Evolutionary conservation across 2,888 invertebrate species (phyloP), one percentile per base, ranked within the genome.

Genomic region (Venusia cambrica): DNA sequence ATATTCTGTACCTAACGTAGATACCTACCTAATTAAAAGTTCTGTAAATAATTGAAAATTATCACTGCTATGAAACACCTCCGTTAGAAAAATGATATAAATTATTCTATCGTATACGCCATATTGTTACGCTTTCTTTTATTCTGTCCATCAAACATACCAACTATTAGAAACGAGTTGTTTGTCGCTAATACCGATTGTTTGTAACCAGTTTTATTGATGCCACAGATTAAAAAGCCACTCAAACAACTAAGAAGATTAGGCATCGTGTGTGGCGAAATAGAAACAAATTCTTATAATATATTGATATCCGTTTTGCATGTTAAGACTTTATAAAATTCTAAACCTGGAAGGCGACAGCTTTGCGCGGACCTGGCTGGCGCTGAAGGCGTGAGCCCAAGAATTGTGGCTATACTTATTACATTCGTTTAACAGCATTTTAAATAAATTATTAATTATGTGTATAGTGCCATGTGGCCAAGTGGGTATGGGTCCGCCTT

Each of bases 251-350:
- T 52, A 54, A 54, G 52, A 45, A 48, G 56, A 51, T 56, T 50
- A 51, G 34, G 30, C 39, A 30, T 40, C 48, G 50, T 53, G 54
- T 54, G 56, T 51, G 54, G 58, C 51, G 51, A 54, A 54, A 54
- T 9, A 27, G 21, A 33, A 31, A 33, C 15, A 14, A 3, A 15
- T 30, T 16, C 32, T 24, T 30, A 16, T n/a, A n/a, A n/a, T n/a
- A n/a, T n/a, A n/a, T n/a, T n/a, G 27, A 32, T 38, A 41, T 39
- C 38, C 13, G 35, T 38, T 45, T 44, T 50, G 38, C 32, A 42
- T 25, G 39, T 33, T 51, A 49, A 48, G 40, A n/a, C n/a, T n/a
- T n/a, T n/a, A n/a, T n/a, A n/a, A n/a, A n/a, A n/a, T n/a, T n/a
- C n/a, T n/a, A n/a, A n/a, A n/a, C n/a, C n/a, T n/a, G n/a, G n/a